These are phyloP conservation scores for Heterochromis multidens DNA, from an alignment of 2,113 vertebrate species.

Conservation along the genomic window DNA sequence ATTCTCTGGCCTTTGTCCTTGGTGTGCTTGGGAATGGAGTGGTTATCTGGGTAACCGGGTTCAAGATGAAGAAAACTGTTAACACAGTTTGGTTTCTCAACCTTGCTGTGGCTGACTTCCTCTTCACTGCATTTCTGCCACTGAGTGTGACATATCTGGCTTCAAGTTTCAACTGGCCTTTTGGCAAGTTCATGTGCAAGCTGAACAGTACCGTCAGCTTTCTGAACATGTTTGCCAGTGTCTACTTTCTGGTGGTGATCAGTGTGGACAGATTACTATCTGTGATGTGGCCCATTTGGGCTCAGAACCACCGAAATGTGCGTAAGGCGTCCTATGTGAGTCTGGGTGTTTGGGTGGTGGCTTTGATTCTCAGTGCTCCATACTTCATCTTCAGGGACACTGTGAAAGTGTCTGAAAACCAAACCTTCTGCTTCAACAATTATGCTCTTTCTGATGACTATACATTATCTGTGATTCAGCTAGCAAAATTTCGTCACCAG, in stretches of 20 bases:
- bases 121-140: conserved; percentile 80
- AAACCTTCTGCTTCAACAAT: conserved; percentile 69
- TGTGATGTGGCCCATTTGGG: background rate
- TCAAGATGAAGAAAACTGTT: conserved; percentile 83
- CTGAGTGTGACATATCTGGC: conserved; percentile 76
- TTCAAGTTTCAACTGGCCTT: conserved; percentile 80
- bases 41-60: conserved; percentile 87
- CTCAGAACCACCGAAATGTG: background rate
- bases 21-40: conserved; percentile 83
- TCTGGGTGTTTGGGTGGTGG: too few relatives aligned
- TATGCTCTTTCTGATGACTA: conserved; percentile 66
- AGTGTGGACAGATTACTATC: background rate
- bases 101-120: conserved; percentile 83
- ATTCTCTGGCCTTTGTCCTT: conserved; percentile 78
- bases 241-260: conserved; percentile 62
- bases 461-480: background rate
- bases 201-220: conserved; percentile 72
- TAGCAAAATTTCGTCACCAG: conserved; percentile 25
- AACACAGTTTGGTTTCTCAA: conserved; percentile 84
- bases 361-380: background rate
- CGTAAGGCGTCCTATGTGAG: background rate
- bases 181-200: conserved; percentile 84
- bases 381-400: background rate
- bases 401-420: conserved; percentile 24
- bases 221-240: conserved; percentile 83